Base-by-base conservation (phyloP, 2,113 vertebrate species). In the Holacanthus passer region DNA sequence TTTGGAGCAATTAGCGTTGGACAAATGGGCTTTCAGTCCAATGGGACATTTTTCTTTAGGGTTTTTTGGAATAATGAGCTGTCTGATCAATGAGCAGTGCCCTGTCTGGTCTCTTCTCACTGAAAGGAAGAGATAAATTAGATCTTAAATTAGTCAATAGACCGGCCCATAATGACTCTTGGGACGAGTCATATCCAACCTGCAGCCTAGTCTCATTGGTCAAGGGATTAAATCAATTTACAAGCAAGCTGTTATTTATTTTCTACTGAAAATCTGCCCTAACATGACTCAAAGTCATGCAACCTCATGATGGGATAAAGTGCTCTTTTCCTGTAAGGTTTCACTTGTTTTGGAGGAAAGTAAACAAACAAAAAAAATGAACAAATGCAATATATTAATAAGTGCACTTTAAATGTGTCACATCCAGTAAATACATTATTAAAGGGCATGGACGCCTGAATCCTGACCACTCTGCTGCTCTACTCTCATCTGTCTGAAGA, bases 361-460 rank as follows among this genome's bases (percentile, higher is more conserved):
- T 48, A 70, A 60, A 83, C 12, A 68, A 65, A 77, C 47, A 65
- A 19, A 60, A 58, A 53, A 9, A 6, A 55, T 19, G 12, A 62
- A 71, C 31, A 59, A 65, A 80, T 72, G 8, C 45, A 56, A 35
- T 56, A 71, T n/a, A n/a, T n/a, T n/a, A n/a, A n/a, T n/a, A 10
- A 31, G 35, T 67, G 17, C 9, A 70, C 27, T 84, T 69, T 39
- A 52, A 66, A 79, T 80, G 50, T 53, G 58, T 87, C 55, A 60
- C 39, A 64, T 62, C 80, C 63, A 69, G 13, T 56, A 67, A 66
- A 88, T 79, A 35, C 47, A 85, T 80, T 84, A 82, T 82, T 86
- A 45, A 87, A 70, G 19, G 4, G 62, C 47, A 52, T 55, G 13
- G n/a, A 13, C 37, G 73, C 66, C 62, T 58, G 29, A 71, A 58